These are phyloP conservation scores for Damaliscus lunatus DNA, from an alignment of 2,113 vertebrate genomes.

Conservation along the genomic window DNA sequence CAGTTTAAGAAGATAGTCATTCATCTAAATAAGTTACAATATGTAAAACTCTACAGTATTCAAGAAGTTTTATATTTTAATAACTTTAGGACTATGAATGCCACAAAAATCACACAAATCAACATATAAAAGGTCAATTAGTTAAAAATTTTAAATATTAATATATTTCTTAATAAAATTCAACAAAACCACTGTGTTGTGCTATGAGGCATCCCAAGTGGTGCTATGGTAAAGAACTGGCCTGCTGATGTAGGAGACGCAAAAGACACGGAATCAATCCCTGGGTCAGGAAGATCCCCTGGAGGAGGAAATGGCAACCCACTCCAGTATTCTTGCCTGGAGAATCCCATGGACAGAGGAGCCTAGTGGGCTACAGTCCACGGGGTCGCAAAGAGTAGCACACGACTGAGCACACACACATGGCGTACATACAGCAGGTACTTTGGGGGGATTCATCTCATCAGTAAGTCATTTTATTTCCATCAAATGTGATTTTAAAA, in stretches of 20 bases:
- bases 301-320: neutral
- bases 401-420: neutral
- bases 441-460: conserved; percentile 14
- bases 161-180: conserved; percentile 13
- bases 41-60: neutral
- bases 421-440: neutral
- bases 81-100: conserved; percentile 19
- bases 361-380: neutral
- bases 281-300: neutral
- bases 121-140: neutral
- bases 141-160: neutral
- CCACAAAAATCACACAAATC: neutral
- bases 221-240: neutral
- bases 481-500: conserved; percentile 44
- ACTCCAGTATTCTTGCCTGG: neutral
- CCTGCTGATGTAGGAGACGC: neutral
- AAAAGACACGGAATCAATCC: neutral
- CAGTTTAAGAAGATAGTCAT: neutral
- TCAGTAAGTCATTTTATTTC: conserved; percentile 42
- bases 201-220: neutral
- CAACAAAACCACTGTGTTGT: neutral
- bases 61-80: conserved; percentile 16
- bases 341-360: neutral
- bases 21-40: conserved; percentile 18
- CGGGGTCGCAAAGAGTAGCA: neutral